These are phyloP conservation scores for Eristalinus aeneus DNA, from an alignment of 2,888 invertebrate species.

Conservation along the genomic window DNA sequence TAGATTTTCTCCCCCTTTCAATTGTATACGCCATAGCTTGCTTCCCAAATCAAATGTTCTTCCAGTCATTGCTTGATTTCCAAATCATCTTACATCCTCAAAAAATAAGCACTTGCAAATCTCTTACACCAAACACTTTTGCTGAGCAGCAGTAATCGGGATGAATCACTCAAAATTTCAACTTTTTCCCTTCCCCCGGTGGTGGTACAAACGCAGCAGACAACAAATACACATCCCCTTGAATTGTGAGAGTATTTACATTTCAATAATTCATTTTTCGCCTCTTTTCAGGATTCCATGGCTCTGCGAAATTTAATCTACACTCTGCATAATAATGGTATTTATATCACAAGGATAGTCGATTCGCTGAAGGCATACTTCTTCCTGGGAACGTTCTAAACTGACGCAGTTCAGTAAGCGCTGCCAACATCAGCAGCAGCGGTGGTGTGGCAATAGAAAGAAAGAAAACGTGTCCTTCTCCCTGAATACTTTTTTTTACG, in stretches of 20 bases:
- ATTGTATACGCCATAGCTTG: no score
- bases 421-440: neutral
- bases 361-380: conserved; percentile 79
- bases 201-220: neutral
- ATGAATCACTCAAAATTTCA: neutral
- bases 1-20: no score
- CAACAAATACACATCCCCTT: neutral
- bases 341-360: conserved; percentile 77
- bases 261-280: conserved; percentile 49
- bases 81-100: no score
- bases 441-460: neutral
- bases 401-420: neutral
- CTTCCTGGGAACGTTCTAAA: conserved; percentile 77
- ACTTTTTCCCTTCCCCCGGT: neutral
- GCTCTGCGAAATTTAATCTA: conserved; percentile 76
- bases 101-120: no score
- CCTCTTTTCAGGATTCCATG: conserved; percentile 76
- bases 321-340: conserved; percentile 77
- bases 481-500: conserved; percentile 38
- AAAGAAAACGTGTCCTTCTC: conserved; percentile 35
- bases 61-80: no score
- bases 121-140: no score
- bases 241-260: conserved; percentile 31
- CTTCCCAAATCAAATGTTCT: no score
- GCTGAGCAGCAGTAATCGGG: neutral